phyloP scores from a whole-genome alignment of 2,888 invertebrate genomes.

The Plagiodera versicolora region DNA sequence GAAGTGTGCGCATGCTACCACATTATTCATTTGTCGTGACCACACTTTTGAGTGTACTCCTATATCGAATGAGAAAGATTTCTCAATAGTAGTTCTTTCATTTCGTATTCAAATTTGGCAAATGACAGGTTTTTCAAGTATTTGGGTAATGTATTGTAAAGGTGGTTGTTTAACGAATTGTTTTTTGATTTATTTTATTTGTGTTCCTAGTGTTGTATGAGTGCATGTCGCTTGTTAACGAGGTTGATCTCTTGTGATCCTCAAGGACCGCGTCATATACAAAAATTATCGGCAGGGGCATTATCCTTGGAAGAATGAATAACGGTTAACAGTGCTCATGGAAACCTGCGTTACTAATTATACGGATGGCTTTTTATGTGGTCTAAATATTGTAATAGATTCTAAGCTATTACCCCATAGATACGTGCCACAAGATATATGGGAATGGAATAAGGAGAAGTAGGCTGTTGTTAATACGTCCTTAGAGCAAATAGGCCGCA shows the following conservation, averaged over 20 bases:
- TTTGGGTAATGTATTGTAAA: background rate
- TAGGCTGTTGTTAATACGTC: no score
- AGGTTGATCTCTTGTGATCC: background rate
- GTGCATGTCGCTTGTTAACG: background rate
- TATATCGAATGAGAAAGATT: background rate
- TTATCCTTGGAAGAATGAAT: background rate
- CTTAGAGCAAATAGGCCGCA: no score
- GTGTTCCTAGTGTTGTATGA: background rate
- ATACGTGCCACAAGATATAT: no score
- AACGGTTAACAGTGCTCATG: background rate
- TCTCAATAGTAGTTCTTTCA: background rate
- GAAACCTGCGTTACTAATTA: conserved; percentile 2
- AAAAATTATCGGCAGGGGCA: background rate
- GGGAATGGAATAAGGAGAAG: no score
- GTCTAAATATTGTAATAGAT: background rate
- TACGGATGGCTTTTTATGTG: background rate
- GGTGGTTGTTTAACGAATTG: background rate
- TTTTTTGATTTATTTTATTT: background rate
- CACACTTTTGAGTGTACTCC: no score
- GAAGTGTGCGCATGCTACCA: no score
- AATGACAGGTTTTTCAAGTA: background rate
- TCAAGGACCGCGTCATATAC: background rate
- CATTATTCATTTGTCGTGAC: no score
- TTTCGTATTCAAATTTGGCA: background rate
- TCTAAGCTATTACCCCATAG: background rate